A percentile compares a stretch with the other conserved stretches of the same genome.
phyloP scores from a whole-genome alignment of 2,888 invertebrate species.

The Hermaeophaga mercurialis region DNA sequence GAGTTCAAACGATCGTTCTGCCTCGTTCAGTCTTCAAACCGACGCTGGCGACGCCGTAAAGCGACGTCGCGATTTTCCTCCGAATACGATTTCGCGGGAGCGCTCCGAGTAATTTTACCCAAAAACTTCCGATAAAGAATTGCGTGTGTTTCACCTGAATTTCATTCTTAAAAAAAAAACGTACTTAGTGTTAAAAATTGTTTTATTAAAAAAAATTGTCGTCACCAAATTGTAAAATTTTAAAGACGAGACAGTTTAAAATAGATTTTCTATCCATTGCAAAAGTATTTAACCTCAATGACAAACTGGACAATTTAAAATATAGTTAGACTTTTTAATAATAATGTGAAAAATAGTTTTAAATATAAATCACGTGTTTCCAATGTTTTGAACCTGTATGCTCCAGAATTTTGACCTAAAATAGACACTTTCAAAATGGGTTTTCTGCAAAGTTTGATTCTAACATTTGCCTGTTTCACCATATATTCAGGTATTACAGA shows the following conservation, averaged over 20 bases:
- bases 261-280: neutral
- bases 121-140: neutral
- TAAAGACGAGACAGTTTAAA: conserved; percentile 4
- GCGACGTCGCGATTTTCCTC: conserved; percentile 17
- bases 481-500: neutral
- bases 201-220: neutral
- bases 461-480: neutral
- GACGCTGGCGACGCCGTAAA: conserved; percentile 28
- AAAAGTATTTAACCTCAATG: neutral
- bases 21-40: conserved; percentile 33
- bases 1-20: conserved; percentile 31
- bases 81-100: conserved; percentile 4
- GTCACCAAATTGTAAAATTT: neutral
- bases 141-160: neutral
- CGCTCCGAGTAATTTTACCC: neutral
- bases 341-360: neutral
- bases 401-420: neutral
- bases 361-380: neutral
- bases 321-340: neutral
- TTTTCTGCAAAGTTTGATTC: neutral
- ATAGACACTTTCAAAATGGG: neutral
- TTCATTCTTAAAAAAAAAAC: neutral
- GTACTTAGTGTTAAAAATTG: neutral
- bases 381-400: neutral
- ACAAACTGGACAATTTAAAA: neutral